These are phyloP conservation scores for Pemphredon lugubris DNA, from an alignment of 2,888 invertebrate genomes.

Conservation along the genomic window DNA sequence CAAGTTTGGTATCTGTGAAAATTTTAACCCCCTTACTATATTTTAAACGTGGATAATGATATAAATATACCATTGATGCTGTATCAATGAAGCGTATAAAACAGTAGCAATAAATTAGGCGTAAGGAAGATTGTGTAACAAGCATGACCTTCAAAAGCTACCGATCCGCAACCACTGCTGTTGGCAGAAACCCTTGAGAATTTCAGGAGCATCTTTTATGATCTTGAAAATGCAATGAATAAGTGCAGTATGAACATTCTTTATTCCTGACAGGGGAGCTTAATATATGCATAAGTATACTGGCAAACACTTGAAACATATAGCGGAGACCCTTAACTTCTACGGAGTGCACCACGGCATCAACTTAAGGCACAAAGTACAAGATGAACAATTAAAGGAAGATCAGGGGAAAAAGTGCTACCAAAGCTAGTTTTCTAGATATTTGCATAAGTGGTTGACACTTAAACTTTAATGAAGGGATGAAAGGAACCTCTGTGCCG, in stretches of 20 bases:
- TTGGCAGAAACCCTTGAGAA: conserved; percentile 48
- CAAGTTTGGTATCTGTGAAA: too few relatives aligned
- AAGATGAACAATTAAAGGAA: conserved; percentile 69
- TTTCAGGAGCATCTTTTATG: conserved; percentile 59
- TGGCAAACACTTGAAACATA: conserved; percentile 76
- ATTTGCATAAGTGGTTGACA: conserved; percentile 71
- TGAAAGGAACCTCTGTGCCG: conserved; percentile 36
- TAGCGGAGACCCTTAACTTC: conserved; percentile 70
- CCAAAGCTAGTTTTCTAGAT: conserved; percentile 71
- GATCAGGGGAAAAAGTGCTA: conserved; percentile 73
- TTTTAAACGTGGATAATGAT: too few relatives aligned
- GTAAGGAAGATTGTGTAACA: too few relatives aligned
- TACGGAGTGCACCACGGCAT: conserved; percentile 41
- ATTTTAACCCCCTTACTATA: too few relatives aligned
- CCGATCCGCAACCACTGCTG: conserved; percentile 21
- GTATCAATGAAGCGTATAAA: too few relatives aligned
- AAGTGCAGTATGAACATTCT: conserved; percentile 62
- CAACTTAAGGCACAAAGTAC: conserved; percentile 58
- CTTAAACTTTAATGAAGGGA: conserved; percentile 55
- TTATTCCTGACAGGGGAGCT: conserved; percentile 64
- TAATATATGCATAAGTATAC: conserved; percentile 78
- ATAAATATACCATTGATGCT: too few relatives aligned
- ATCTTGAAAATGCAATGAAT: conserved; percentile 67
- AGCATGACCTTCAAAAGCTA: conserved; percentile 4
- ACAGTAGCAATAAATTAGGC: too few relatives aligned